Evolutionary conservation across 1,140 invertebrate genomes (phyloP).

Genomic region (Heliconius eleuchia): DNA sequence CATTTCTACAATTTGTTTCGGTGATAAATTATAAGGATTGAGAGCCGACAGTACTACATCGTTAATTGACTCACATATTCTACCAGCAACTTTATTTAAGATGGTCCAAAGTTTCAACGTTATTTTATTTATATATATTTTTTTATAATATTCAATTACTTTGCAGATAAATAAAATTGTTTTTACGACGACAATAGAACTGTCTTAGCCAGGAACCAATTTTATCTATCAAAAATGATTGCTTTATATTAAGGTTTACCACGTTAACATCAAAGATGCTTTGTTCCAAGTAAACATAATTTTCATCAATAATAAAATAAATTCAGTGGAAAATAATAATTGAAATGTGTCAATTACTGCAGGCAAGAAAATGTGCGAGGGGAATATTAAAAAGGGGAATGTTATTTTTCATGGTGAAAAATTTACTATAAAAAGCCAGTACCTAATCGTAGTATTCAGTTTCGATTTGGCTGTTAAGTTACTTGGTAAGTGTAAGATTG

Average conservation of each 20-base stretch:
- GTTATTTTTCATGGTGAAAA: slow-evolving; percentile 49
- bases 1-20: too few species aligned
- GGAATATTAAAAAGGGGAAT: slow-evolving; percentile 77
- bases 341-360: slow-evolving; percentile 76
- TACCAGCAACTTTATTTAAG: too few species aligned
- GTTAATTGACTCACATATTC: too few species aligned
- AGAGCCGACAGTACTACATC: too few species aligned
- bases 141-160: too few species aligned
- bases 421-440: slow-evolving; percentile 57
- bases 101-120: too few species aligned
- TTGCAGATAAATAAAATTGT: background rate
- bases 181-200: background rate
- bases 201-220: background rate
- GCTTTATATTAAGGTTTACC: background rate
- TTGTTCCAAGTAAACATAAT: slow-evolving; percentile 13
- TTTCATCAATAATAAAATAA: slow-evolving; percentile 55
- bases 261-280: background rate
- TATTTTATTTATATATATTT: too few species aligned
- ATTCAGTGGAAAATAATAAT: slow-evolving; percentile 59
- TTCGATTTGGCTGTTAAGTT: slow-evolving; percentile 28
- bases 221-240: background rate
- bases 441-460: slow-evolving; percentile 47
- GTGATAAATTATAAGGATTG: too few species aligned
- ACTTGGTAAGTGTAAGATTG: slow-evolving; percentile 36
- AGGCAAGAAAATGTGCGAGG: slow-evolving; percentile 56